Conservation (phyloP, 2,113 vertebrate species). For the Cromileptes altivelis region DNA sequence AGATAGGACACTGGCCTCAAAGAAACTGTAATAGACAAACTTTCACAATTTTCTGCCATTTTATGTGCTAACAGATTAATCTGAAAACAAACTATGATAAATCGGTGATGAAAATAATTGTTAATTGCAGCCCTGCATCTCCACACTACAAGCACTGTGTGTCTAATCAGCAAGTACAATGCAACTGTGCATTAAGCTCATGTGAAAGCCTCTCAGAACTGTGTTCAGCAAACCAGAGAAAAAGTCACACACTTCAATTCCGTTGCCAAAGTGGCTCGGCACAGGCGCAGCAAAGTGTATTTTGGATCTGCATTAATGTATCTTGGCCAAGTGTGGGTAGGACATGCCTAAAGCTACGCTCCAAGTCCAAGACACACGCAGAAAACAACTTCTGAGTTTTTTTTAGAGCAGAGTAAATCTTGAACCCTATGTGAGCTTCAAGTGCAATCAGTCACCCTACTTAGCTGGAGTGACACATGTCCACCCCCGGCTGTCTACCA, state of each 20-base stretch:
- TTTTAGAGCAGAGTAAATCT: conserved; percentile 13
- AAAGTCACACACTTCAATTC: conserved; percentile 14
- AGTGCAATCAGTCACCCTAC: conserved; percentile 40
- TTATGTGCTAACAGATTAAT: neutral
- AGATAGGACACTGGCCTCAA: neutral
- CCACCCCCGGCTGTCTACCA: neutral
- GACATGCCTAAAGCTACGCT: conserved; percentile 40
- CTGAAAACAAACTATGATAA: neutral
- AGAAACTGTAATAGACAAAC: neutral
- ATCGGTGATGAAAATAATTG: neutral
- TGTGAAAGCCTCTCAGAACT: conserved; percentile 6
- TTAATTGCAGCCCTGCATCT: neutral
- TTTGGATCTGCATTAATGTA: conserved; percentile 69
- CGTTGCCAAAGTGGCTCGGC: conserved; percentile 32
- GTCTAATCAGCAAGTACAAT: conserved; percentile 2
- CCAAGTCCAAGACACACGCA: conserved; percentile 38
- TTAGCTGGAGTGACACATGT: conserved; percentile 16
- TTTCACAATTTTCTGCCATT: neutral
- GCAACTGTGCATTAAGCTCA: neutral
- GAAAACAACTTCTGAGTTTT: conserved; percentile 22
- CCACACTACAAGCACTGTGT: neutral
- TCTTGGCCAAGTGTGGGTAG: conserved; percentile 57
- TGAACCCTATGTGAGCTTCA: conserved; percentile 29
- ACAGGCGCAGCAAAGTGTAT: conserved; percentile 48
- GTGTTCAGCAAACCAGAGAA: conserved; percentile 9